These are phyloP conservation scores for Grammomys surdaster DNA, from an alignment of 2,113 vertebrate species.

Conservation along the genomic window DNA sequence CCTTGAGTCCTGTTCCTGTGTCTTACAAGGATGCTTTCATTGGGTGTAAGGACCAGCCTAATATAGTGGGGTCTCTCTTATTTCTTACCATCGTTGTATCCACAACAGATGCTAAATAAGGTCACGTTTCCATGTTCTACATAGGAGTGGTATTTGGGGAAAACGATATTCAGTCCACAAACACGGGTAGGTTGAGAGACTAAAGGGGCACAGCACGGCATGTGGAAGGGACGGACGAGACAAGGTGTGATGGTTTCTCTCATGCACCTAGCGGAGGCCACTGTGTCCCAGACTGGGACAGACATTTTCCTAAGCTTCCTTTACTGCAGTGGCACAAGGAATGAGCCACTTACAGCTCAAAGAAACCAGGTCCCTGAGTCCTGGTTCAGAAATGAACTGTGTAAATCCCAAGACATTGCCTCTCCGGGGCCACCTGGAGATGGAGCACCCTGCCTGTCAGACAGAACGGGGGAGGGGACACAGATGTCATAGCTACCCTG, in stretches of 20 bases:
- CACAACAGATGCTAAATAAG: slow-evolving; percentile 33
- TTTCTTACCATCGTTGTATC: neutral
- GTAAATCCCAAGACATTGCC: slow-evolving; percentile 13
- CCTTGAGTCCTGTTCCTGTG: slow-evolving; percentile 45
- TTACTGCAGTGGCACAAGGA: neutral
- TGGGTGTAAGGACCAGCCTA: neutral
- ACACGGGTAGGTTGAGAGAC: neutral
- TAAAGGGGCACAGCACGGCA: neutral
- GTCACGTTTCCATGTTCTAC: neutral
- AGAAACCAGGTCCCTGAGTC: slow-evolving; percentile 68
- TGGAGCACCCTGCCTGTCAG: neutral
- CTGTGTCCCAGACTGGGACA: neutral
- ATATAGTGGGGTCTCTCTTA: neutral
- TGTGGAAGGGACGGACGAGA: accelerated
- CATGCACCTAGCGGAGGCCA: accelerated
- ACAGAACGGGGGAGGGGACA: neutral
- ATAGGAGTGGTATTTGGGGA: neutral
- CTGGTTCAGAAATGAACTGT: slow-evolving; percentile 67
- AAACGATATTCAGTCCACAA: too few species aligned
- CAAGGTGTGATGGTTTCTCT: neutral
- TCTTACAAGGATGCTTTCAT: neutral
- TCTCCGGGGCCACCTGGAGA: neutral
- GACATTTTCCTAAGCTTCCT: neutral
- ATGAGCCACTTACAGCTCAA: neutral
- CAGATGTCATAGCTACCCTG: too few species aligned